Conservation (phyloP, 2,113 vertebrate genomes). For the Mormyrus lacerda region DNA sequence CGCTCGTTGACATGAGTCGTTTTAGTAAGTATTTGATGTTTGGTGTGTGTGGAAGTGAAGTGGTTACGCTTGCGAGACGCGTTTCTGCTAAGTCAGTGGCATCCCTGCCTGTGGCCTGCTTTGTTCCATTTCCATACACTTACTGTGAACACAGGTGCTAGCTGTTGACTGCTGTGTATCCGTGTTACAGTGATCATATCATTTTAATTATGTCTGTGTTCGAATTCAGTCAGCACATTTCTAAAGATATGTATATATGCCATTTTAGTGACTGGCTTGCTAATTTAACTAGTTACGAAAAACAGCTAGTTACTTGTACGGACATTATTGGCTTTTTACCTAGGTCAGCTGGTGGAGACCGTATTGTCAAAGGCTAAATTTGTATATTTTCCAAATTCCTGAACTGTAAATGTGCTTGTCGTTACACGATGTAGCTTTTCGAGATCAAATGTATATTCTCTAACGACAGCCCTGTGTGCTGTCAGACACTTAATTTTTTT, state of each 20-base stretch:
- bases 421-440: neutral
- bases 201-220: neutral
- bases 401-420: neutral
- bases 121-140: constrained; percentile 21
- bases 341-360: neutral
- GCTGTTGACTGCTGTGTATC: neutral
- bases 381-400: neutral
- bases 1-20: constrained; percentile 47
- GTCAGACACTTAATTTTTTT: neutral
- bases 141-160: neutral
- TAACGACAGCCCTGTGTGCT: neutral
- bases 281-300: neutral
- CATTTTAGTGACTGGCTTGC: neutral
- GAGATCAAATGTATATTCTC: neutral
- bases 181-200: neutral
- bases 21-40: constrained; percentile 39
- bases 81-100: constrained; percentile 54
- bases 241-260: neutral
- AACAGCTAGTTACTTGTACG: neutral
- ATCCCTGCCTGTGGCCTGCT: constrained; percentile 41
- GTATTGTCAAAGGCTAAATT: neutral
- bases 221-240: neutral
- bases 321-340: neutral
- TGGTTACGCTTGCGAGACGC: neutral
- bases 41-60: neutral